Percentiles rank a stretch among this genome's conserved stretches.
Evolutionary conservation across 2,797 vertebrate species (phyloP).

Genomic region (Falco rusticolus): DNA sequence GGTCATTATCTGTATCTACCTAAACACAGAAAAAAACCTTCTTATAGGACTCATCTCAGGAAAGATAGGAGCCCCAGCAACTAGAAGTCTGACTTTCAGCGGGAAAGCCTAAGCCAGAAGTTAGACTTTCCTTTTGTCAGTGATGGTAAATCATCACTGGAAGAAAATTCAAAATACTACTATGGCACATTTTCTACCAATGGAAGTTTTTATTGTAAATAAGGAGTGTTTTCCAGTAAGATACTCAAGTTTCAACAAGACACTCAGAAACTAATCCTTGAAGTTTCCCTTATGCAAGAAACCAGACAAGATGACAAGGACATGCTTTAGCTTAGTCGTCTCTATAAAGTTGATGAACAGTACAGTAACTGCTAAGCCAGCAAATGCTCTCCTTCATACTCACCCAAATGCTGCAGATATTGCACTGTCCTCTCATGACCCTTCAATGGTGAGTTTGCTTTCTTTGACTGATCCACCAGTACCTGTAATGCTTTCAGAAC

Average conservation of each 20-base stretch:
- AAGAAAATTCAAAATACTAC: background rate
- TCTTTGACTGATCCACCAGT: conserved; percentile 96
- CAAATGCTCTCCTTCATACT: background rate
- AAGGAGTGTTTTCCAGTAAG: background rate
- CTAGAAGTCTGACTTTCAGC: background rate
- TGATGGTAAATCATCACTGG: background rate
- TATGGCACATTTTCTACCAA: background rate
- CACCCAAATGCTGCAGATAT: conserved; percentile 95
- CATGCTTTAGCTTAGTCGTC: background rate
- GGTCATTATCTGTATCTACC: background rate
- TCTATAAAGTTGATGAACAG: background rate
- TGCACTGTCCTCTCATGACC: conserved; percentile 98
- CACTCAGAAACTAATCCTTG: background rate
- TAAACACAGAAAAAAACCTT: background rate
- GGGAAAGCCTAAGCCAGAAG: background rate
- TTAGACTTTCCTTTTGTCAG: background rate
- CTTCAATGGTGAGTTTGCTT: conserved; percentile 97
- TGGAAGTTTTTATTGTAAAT: background rate
- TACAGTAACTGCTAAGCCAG: background rate
- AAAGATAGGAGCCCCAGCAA: background rate
- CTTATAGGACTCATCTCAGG: background rate
- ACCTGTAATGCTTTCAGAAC: conserved; percentile 89
- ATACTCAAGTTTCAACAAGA: background rate
- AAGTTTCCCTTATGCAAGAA: background rate
- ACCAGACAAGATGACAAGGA: background rate